Percentiles rank a stretch among this genome's conserved stretches.
phyloP scores from a whole-genome alignment of 2,888 invertebrate species.

The Thysanoteuthis rhombus region DNA sequence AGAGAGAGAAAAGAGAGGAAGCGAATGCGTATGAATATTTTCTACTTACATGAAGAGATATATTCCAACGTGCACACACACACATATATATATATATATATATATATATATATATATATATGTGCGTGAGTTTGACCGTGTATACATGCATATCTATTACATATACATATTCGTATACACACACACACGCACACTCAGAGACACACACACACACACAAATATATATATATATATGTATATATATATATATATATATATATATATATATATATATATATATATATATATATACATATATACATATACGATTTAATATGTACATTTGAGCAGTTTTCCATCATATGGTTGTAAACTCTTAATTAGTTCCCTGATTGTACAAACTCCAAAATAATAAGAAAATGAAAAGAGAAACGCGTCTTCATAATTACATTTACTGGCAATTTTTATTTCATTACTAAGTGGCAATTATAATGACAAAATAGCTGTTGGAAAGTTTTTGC shows the following conservation, averaged over 20 bases:
- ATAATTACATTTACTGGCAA: background rate
- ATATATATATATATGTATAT: background rate
- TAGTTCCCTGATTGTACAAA: background rate
- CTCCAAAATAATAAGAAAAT: background rate
- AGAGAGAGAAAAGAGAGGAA: no score
- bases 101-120: no score
- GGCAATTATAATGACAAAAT: background rate
- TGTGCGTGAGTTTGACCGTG: no score
- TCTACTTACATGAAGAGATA: no score
- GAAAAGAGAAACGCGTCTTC: background rate
- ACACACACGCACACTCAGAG: no score
- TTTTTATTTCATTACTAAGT: conserved; percentile 12
- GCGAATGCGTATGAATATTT: no score
- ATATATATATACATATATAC: background rate
- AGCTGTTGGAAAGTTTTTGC: background rate
- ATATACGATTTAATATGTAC: no score
- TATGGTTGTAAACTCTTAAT: background rate
- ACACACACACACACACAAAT: no score
- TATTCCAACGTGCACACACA: no score
- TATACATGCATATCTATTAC: background rate
- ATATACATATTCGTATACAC: background rate
- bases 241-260: background rate
- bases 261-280: background rate
- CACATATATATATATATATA: no score
- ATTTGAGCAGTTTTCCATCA: background rate